Percentiles rank a stretch among this genome's conserved stretches.
Evolutionary conservation across 2,888 invertebrate species (phyloP).

Genomic region (Bhutanitis thaidina): DNA sequence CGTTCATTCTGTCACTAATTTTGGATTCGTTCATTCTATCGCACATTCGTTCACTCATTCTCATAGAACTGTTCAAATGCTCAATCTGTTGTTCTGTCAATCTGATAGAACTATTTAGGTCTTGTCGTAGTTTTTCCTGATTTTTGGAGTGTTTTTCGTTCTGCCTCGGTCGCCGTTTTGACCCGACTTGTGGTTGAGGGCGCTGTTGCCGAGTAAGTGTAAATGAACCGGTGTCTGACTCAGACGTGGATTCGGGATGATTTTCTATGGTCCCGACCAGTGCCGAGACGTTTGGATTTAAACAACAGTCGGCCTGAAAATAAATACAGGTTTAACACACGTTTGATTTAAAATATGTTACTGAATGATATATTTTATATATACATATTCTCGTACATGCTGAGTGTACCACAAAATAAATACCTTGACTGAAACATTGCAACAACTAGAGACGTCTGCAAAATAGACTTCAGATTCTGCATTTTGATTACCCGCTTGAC

Average conservation of each 20-base stretch:
- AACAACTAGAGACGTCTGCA: constrained; percentile 92
- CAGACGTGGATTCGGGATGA: constrained; percentile 72
- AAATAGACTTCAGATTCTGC: constrained; percentile 92
- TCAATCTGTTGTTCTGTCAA: constrained; percentile 46
- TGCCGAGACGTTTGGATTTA: constrained; percentile 66
- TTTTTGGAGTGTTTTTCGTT: constrained; percentile 52
- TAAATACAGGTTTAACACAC: too few relatives aligned
- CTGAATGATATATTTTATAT: too few relatives aligned
- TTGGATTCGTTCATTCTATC: constrained; percentile 41
- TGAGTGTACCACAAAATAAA: too few relatives aligned
- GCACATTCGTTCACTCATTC: constrained; percentile 34
- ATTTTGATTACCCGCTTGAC: constrained; percentile 73
- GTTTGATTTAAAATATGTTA: too few relatives aligned
- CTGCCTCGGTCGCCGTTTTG: constrained; percentile 59
- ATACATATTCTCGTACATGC: too few relatives aligned
- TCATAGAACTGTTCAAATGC: constrained; percentile 40
- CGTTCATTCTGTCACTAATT: constrained; percentile 36
- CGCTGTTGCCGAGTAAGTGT: constrained; percentile 66
- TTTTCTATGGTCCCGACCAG: constrained; percentile 73
- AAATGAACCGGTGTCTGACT: constrained; percentile 70
- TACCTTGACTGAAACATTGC: constrained; percentile 85
- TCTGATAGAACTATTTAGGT: constrained; percentile 39
- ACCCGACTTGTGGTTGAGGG: constrained; percentile 65
- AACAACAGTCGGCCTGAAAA: constrained; percentile 70
- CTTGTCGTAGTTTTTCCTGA: constrained; percentile 53